phyloP scores from a whole-genome alignment of 2,888 invertebrate species.

The Carcina quercana region DNA sequence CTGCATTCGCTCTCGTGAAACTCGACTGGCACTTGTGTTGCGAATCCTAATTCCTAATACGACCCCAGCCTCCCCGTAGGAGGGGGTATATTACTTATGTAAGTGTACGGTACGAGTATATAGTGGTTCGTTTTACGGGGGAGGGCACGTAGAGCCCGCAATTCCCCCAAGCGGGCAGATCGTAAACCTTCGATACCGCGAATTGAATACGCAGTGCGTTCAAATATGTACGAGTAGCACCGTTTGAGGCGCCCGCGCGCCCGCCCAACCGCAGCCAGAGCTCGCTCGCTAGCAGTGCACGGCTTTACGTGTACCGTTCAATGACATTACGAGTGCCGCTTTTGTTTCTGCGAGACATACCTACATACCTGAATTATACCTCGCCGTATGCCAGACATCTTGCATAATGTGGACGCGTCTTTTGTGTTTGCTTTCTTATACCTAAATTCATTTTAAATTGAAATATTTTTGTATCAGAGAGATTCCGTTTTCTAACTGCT shows the following conservation, averaged over 20 bases:
- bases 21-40: slow-evolving; percentile 40
- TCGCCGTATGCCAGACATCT: too few species aligned
- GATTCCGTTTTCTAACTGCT: too few species aligned
- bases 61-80: slow-evolving; percentile 37
- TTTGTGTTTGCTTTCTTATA: too few species aligned
- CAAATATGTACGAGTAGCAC: slow-evolving; percentile 52
- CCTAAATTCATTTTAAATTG: too few species aligned
- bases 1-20: slow-evolving; percentile 31
- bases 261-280: slow-evolving; percentile 22
- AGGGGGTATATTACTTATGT: slow-evolving; percentile 54
- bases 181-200: slow-evolving; percentile 69
- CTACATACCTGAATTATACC: not conserved
- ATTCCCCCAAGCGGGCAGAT: slow-evolving; percentile 68
- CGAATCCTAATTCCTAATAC: slow-evolving; percentile 66
- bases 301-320: too few species aligned
- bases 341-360: not conserved
- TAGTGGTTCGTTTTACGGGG: slow-evolving; percentile 40
- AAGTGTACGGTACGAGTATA: slow-evolving; percentile 39
- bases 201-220: slow-evolving; percentile 60
- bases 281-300: not conserved
- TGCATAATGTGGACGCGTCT: too few species aligned
- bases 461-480: too few species aligned
- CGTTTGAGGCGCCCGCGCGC: slow-evolving; percentile 16
- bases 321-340: too few species aligned
- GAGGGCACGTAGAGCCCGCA: slow-evolving; percentile 61